Base-by-base conservation (phyloP, 2,888 invertebrate genomes). In the Trissonchulus sp. region DNA sequence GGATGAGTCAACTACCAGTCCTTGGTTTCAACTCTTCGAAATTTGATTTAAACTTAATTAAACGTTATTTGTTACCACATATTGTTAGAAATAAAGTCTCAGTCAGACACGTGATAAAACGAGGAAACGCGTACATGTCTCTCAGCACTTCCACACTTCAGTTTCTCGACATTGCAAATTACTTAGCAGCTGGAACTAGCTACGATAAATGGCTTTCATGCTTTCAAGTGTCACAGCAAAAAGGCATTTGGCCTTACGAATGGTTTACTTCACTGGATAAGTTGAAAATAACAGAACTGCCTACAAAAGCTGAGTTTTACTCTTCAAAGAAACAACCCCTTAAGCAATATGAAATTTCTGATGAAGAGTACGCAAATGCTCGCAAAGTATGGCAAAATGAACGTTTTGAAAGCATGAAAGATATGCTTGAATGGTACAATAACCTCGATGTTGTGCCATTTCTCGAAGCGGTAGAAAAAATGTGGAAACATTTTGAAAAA, bases 391-490 rank as follows among this genome's bases (percentile, higher is more conserved):
- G 72, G 72, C 3, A 3, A 28, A 15, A 60, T 8, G 15, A 60
- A 23, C 8, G 60, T 30, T 33, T 72, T 8, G n/a, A 31, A 48
- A 15, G 63, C n/a, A 23, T 72, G 65, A 38, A 28, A 37, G 72
- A 69, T 35, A 73, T 75, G 60, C 76, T 78, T 15, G 37, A 38
- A 2, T 63, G n/a, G 28, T 73, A 78, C 34, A 79, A 78, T 31
- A 74, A 35, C 28, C 48, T 48, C 23, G 79, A 78, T 2, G 74
- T 68, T 37, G 68, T 74, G 36, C 75, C n/a, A 2, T 78, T 77
- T 38, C 74, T 79, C 2, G 76, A 73, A 72, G 79, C 79, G 34
- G 74, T 74, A 2, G 78, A 62, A 1, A 76, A 63, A 76, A 80
- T 80, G 69, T 77, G 78, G 34, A 74, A 69, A 8, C 71, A 8